Conservation (phyloP, 2,113 vertebrate genomes). For the Numenius arquata region DNA sequence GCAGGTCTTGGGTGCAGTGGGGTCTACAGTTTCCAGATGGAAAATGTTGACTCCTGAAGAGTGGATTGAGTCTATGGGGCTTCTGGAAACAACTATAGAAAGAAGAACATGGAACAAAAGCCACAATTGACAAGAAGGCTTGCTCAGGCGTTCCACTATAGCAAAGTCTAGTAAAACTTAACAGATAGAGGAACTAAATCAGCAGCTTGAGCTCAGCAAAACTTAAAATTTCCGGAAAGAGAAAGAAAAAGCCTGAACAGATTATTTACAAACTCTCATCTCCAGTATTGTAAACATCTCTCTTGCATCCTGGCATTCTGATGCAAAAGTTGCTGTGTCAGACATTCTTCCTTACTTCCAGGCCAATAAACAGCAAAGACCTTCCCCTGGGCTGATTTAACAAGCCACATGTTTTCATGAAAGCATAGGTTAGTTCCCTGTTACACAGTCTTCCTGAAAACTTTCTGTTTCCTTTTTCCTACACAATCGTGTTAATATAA, state of each 20-base stretch:
- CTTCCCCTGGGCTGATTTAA: conserved; percentile 41
- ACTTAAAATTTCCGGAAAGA: neutral
- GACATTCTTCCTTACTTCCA: conserved; percentile 49
- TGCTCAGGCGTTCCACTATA: neutral
- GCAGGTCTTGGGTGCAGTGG: neutral
- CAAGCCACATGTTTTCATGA: neutral
- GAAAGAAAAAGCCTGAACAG: neutral
- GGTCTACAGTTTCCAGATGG: neutral
- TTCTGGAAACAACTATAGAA: neutral
- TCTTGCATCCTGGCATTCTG: conserved; percentile 34
- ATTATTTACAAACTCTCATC: conserved; percentile 29
- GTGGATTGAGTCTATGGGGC: neutral
- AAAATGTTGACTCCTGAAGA: neutral
- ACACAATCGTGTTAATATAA: neutral
- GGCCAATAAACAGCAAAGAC: conserved; percentile 43
- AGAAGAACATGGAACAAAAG: neutral
- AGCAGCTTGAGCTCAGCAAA: neutral
- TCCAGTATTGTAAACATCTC: conserved; percentile 5
- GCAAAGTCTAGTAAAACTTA: neutral
- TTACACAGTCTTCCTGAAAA: neutral
- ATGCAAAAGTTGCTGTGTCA: conserved; percentile 64
- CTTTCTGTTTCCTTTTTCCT: neutral
- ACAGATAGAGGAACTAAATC: neutral
- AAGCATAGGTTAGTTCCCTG: neutral
- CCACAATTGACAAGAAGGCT: neutral